A percentile compares a stretch with the other conserved stretches of the same genome.
Conservation (phyloP, 2,797 vertebrate genomes). For the Sylvilagus floridanus region DNA sequence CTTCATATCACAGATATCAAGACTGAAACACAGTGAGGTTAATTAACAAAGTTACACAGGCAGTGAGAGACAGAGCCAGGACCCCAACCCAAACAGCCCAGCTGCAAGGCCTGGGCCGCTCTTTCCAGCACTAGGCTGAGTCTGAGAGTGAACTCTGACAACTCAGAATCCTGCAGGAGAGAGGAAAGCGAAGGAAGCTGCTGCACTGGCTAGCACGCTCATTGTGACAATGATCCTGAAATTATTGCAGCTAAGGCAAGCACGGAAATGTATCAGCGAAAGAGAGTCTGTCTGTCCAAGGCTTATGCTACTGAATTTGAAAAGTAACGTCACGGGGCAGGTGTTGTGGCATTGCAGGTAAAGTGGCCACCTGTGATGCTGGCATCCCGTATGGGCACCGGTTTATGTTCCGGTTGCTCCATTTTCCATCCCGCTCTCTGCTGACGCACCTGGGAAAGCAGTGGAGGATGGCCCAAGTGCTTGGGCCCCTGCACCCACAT, state of each 20-base stretch:
- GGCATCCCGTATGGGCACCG: too few relatives aligned
- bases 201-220: background rate
- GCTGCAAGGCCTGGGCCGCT: background rate
- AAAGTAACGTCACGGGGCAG: background rate
- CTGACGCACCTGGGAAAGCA: too few relatives aligned
- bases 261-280: background rate
- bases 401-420: too few relatives aligned
- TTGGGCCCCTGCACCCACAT: too few relatives aligned
- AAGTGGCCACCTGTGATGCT: too few relatives aligned
- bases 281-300: background rate
- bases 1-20: slow-evolving; percentile 25
- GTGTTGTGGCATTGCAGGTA: too few relatives aligned
- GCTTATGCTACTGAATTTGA: background rate
- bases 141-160: background rate
- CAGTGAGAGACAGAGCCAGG: background rate
- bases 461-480: too few relatives aligned
- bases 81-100: background rate
- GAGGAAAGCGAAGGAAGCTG: background rate
- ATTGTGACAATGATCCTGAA: background rate
- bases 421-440: too few relatives aligned
- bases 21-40: background rate
- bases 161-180: background rate
- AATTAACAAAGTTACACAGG: background rate
- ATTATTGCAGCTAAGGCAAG: background rate
- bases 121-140: background rate